Conservation (phyloP, 2,113 vertebrate genomes). For the Promerops cafer region DNA sequence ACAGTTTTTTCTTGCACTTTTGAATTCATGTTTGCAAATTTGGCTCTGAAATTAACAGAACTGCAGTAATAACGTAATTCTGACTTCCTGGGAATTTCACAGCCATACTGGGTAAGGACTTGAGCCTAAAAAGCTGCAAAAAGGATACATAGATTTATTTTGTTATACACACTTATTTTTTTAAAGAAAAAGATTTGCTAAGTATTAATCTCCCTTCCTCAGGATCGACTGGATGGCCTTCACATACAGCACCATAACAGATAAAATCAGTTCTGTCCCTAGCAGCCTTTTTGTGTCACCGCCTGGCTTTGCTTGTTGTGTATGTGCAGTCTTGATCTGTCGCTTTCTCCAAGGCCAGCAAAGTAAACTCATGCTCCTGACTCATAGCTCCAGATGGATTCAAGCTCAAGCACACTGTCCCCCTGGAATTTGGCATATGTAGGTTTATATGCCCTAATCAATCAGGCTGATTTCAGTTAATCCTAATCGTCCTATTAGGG, state of each 20-base stretch:
- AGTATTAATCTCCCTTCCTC: neutral
- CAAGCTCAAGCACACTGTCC: conserved; percentile 27
- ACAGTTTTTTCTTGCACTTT: neutral
- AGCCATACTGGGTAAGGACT: neutral
- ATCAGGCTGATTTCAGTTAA: conserved; percentile 70
- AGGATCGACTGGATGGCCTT: neutral
- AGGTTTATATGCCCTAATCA: conserved; percentile 62
- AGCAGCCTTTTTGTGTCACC: neutral
- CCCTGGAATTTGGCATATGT: conserved; percentile 36
- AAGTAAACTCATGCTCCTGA: conserved; percentile 45
- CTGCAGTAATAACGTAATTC: neutral
- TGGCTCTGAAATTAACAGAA: neutral
- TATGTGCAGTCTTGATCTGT: conserved; percentile 17
- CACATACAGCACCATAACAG: neutral
- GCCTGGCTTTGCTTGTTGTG: neutral
- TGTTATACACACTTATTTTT: neutral
- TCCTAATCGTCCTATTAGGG: conserved; percentile 73
- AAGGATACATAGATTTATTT: neutral
- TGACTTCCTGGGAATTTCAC: neutral
- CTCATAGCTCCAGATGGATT: conserved; percentile 61
- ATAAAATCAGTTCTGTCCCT: conserved; percentile 28
- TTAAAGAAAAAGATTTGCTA: neutral
- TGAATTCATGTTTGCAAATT: neutral
- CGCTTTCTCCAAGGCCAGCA: conserved; percentile 28
- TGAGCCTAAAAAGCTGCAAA: neutral